Base-by-base conservation (phyloP, 2,113 vertebrate genomes). In the Atrichornis clamosus region DNA sequence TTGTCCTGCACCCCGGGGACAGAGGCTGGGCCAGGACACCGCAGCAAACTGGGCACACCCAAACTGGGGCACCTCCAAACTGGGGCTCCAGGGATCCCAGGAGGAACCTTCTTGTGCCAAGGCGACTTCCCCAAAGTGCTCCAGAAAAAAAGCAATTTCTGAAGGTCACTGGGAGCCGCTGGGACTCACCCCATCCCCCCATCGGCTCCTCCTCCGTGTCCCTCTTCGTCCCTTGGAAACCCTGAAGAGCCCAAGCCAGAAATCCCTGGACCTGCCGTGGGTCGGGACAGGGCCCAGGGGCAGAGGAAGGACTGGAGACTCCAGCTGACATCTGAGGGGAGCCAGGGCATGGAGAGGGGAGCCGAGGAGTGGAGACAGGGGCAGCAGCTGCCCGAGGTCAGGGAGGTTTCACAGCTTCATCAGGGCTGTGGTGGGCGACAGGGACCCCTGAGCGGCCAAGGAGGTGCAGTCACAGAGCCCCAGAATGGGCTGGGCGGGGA, bases 401-500 rank as follows among this genome's bases (percentile, higher is more conserved):
- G 13, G 47, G 46, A 92, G 20, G 18, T 7, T 20, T 11, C 7
- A 15, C 47, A 69, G 21, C 77, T 55, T 14, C 83, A 37, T 13
- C 15, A 4, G 32, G 30, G 32, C 2, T 4, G 18, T 4, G 30
- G 13, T 30, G 33, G 47, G 33, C 0, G 3, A 32, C 6, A 41
- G 30, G 7, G 6, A 28, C 5, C 16, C 28, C 59, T 39, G 42
- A 13, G 9, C 1, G 27, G 49, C 53, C 39, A 8, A 7, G 15
- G 24, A 53, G 15, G 9, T 8, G 44, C 18, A 59, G 50, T 1
- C 60, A 41, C 1, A 16, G 41, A 41, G 20, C 26, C 4, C 5
- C 5, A 4, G 70, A 7, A 7, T 16, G 42, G 21, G 1, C 1
- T 49, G 42, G 35, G n/a, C 4, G 3, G 22, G 26, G 13, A 39